phyloP scores from a whole-genome alignment of 2,888 invertebrate species.

The Rutpela maculata region DNA sequence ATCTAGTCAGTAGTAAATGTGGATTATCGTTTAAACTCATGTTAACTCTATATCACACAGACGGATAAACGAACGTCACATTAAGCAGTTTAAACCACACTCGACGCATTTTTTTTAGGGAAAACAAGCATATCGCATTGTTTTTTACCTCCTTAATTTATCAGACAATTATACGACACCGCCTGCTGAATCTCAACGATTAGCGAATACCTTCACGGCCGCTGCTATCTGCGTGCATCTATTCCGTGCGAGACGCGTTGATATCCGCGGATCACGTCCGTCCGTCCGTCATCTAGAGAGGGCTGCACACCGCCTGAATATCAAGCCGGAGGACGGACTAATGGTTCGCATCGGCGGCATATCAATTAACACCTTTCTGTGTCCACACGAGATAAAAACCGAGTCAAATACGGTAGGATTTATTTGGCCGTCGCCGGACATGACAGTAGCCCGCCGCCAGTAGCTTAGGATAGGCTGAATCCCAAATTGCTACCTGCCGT shows the following conservation, averaged over 20 bases:
- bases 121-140: neutral
- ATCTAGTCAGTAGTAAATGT: too few relatives aligned
- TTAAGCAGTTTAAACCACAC: neutral
- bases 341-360: conserved; percentile 54
- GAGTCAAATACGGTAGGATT: conserved; percentile 38
- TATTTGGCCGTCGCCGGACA: conserved; percentile 4
- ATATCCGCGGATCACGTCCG: conserved; percentile 46
- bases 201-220: conserved; percentile 58
- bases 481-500: conserved; percentile 9
- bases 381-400: conserved; percentile 35
- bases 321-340: conserved; percentile 44
- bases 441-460: neutral
- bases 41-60: neutral
- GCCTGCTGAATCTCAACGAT: conserved; percentile 51
- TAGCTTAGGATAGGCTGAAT: neutral
- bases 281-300: conserved; percentile 45
- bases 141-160: conserved; percentile 41
- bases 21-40: too few relatives aligned
- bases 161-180: conserved; percentile 42
- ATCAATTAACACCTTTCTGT: conserved; percentile 55
- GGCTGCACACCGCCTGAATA: conserved; percentile 47
- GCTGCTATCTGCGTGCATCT: conserved; percentile 48
- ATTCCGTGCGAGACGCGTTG: conserved; percentile 47
- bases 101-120: neutral
- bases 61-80: neutral